Evolutionary conservation across 2,113 vertebrate species (phyloP).

Genomic region (Gymnocephalus cernua): DNA sequence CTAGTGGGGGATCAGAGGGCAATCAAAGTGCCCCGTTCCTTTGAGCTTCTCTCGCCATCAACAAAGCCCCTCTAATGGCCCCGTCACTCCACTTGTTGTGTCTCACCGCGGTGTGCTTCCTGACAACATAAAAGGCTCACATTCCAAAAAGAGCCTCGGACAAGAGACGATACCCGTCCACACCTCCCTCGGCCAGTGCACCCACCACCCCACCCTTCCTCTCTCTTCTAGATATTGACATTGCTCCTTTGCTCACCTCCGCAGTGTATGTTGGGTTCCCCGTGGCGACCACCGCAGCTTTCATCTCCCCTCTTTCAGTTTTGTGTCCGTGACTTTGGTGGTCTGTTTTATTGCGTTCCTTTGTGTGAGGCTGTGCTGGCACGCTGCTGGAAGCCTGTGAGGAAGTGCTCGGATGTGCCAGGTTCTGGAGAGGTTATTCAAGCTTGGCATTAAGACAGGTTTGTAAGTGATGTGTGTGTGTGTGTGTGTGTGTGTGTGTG

Average conservation of each 20-base stretch:
- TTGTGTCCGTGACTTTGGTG: slow-evolving; percentile 76
- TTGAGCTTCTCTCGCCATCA: slow-evolving; percentile 72
- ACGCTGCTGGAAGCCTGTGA: slow-evolving; percentile 60
- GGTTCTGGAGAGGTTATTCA: slow-evolving; percentile 47
- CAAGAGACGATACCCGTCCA: slow-evolving; percentile 69
- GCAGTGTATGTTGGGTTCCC: slow-evolving; percentile 66
- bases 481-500: slow-evolving; percentile 7
- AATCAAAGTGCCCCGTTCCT: slow-evolving; percentile 73
- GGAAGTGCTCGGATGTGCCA: slow-evolving; percentile 50
- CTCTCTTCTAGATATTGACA: slow-evolving; percentile 65
- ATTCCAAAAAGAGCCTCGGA: slow-evolving; percentile 74
- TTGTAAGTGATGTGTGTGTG: slow-evolving; percentile 4
- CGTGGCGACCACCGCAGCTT: slow-evolving; percentile 66
- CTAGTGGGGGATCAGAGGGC: slow-evolving; percentile 77
- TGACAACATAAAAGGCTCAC: slow-evolving; percentile 83
- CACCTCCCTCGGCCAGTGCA: slow-evolving; percentile 63
- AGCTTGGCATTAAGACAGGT: slow-evolving; percentile 51
- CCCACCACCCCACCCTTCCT: slow-evolving; percentile 16
- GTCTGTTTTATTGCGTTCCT: slow-evolving; percentile 69
- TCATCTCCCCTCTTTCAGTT: slow-evolving; percentile 68
- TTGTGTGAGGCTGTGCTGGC: slow-evolving; percentile 62
- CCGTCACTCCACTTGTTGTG: slow-evolving; percentile 82
- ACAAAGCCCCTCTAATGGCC: slow-evolving; percentile 81
- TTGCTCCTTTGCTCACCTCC: slow-evolving; percentile 65
- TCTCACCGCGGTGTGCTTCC: slow-evolving; percentile 83